Conservation (phyloP, 2,113 vertebrate genomes). For the Anolis carolinensis region DNA sequence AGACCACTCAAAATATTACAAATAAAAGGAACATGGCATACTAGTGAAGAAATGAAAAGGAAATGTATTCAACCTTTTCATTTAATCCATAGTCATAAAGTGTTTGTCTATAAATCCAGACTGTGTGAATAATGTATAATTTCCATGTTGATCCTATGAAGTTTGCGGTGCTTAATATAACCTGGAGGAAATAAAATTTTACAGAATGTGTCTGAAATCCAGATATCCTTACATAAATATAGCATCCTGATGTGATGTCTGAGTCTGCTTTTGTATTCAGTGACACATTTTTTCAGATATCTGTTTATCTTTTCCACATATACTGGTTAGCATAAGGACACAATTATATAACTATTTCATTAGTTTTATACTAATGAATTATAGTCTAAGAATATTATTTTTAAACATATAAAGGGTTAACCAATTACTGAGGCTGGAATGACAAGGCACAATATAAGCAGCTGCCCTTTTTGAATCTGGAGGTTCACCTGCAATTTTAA, state of each 20-base stretch:
- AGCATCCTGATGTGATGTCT: neutral
- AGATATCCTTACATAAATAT: neutral
- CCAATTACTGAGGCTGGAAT: neutral
- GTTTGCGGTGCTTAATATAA: neutral
- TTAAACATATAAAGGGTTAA: neutral
- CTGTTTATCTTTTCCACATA: neutral
- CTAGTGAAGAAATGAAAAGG: neutral
- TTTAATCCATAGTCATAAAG: neutral
- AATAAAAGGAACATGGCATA: neutral
- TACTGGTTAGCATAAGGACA: neutral
- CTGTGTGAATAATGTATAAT: neutral
- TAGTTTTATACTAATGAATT: neutral
- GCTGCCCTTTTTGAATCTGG: neutral
- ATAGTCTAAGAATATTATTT: neutral
- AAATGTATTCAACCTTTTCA: neutral
- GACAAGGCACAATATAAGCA: neutral
- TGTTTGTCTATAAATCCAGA: neutral
- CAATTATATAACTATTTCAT: neutral
- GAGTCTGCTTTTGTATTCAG: neutral
- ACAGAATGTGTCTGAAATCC: neutral
- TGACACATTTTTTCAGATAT: neutral
- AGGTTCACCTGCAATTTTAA: neutral
- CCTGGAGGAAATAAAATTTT: neutral
- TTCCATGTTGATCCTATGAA: neutral
- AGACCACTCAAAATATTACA: neutral